phyloP scores from a whole-genome alignment of 2,888 invertebrate genomes.

The Dolichopus griseipennis region DNA sequence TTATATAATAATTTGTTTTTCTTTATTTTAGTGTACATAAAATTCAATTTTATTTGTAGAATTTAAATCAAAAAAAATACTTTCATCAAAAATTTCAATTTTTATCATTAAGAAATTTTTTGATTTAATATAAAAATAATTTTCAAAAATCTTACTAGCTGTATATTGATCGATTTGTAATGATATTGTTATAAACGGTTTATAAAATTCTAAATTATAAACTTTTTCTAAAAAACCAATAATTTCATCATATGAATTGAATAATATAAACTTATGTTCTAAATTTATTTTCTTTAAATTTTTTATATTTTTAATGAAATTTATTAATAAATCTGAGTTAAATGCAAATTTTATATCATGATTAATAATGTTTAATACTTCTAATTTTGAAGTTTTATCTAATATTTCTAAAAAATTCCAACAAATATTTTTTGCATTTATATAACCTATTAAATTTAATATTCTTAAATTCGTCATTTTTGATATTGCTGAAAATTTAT shows the following conservation, averaged over 20 bases:
- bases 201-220: background rate
- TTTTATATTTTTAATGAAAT: background rate
- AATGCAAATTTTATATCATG: slow-evolving; percentile 1
- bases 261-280: background rate
- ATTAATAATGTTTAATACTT: background rate
- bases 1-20: background rate
- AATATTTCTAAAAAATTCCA: background rate
- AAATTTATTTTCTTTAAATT: background rate
- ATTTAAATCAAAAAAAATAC: background rate
- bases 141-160: background rate
- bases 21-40: background rate
- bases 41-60: background rate
- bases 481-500: background rate
- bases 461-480: background rate
- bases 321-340: background rate
- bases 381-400: background rate
- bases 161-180: background rate
- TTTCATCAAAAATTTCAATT: background rate
- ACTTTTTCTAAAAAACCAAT: background rate
- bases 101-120: background rate
- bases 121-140: background rate
- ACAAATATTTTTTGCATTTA: background rate
- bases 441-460: background rate
- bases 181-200: background rate
- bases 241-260: background rate